phyloP scores from a whole-genome alignment of 2,888 invertebrate species.

The Apantesis nais region DNA sequence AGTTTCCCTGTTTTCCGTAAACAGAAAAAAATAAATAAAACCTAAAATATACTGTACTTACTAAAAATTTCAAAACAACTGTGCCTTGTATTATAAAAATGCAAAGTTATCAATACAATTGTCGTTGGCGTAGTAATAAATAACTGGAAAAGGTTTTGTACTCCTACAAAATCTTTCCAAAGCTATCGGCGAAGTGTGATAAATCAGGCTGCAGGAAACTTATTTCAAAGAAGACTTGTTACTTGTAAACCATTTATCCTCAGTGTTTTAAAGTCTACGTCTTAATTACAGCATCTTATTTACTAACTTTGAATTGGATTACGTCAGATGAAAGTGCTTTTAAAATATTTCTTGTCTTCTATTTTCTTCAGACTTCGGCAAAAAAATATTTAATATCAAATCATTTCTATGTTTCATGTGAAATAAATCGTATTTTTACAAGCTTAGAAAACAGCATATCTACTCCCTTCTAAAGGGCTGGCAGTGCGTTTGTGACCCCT shows the following conservation, averaged over 20 bases:
- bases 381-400: background rate
- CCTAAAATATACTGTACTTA: too few relatives aligned
- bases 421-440: too few relatives aligned
- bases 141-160: conserved; percentile 2
- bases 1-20: too few relatives aligned
- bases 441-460: too few relatives aligned
- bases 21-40: too few relatives aligned
- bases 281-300: conserved; percentile 27
- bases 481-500: too few relatives aligned
- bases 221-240: conserved; percentile 18
- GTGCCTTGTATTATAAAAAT: background rate
- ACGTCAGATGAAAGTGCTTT: conserved; percentile 28
- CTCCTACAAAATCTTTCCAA: conserved; percentile 6
- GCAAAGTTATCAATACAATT: background rate
- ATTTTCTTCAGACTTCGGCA: too few relatives aligned
- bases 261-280: conserved; percentile 22
- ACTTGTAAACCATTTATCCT: conserved; percentile 15
- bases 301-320: conserved; percentile 31
- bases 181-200: conserved; percentile 18
- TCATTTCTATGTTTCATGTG: background rate
- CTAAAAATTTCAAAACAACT: background rate
- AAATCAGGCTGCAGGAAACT: conserved; percentile 19
- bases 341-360: conserved; percentile 3
- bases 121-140: background rate
- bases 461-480: too few relatives aligned